Evolutionary conservation across 30 jellyfish, hydroid and myxozoan species (phyloP).

Genomic region (Catostylus mosaicus): DNA sequence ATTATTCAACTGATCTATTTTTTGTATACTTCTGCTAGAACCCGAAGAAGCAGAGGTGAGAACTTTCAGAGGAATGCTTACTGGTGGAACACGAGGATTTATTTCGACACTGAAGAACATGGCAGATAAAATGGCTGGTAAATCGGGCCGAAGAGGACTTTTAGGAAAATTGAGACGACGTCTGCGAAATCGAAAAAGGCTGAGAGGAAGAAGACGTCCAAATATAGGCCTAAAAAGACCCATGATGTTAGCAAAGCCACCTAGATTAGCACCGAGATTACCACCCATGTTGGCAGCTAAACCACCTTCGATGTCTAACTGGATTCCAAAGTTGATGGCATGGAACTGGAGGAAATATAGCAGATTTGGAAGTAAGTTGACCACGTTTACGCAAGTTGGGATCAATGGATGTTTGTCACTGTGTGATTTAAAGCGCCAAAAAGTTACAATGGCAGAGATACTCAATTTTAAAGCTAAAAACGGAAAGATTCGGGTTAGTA

Average conservation of each 20-base stretch:
- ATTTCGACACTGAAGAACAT: background rate
- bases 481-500: too few relatives aligned
- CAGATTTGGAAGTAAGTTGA: constrained; percentile 27
- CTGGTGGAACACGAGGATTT: constrained; percentile 45
- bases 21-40: background rate
- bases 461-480: too few relatives aligned
- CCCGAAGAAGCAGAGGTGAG: constrained; percentile 67
- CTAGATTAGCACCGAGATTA: too few relatives aligned
- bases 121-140: background rate
- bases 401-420: too few relatives aligned
- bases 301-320: constrained; percentile 11
- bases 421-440: too few relatives aligned
- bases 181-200: background rate
- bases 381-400: too few relatives aligned
- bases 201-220: constrained; percentile 16
- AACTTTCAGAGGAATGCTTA: constrained; percentile 47
- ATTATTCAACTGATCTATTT: background rate
- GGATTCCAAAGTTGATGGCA: constrained; percentile 30
- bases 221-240: background rate
- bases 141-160: background rate
- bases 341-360: constrained; percentile 55
- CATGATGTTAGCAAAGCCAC: too few relatives aligned
- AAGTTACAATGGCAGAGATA: too few relatives aligned
- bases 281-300: too few relatives aligned
- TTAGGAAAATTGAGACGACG: background rate